Conservation (phyloP, 2,888 invertebrate genomes). For the Meloe dianella region DNA sequence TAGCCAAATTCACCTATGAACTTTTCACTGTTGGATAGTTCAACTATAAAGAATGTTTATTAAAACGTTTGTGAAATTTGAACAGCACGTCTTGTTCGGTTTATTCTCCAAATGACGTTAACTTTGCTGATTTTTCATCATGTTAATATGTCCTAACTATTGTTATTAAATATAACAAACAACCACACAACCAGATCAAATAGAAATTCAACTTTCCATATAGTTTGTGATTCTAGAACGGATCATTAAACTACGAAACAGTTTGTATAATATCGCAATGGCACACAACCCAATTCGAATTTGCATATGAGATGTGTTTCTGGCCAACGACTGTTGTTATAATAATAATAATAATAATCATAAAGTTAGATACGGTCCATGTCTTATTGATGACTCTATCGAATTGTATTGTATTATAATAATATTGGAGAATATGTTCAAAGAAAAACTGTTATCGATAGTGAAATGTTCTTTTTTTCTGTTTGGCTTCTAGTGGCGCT, state of each 20-base stretch:
- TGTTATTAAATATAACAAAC: neutral
- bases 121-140: neutral
- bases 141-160: neutral
- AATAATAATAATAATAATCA: neutral
- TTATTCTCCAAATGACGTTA: neutral
- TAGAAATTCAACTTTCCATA: neutral
- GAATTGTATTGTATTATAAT: neutral
- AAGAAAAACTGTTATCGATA: neutral
- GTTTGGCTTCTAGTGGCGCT: slow-evolving; percentile 63
- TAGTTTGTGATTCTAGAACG: slow-evolving; percentile 10
- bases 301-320: slow-evolving; percentile 12
- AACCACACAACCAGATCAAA: neutral
- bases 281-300: neutral
- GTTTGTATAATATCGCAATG: slow-evolving; percentile 13
- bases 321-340: neutral
- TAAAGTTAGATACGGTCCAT: neutral
- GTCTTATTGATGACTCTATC: neutral
- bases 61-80: neutral
- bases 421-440: neutral
- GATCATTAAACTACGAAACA: neutral
- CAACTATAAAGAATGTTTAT: neutral
- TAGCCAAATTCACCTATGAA: no score
- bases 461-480: slow-evolving; percentile 10
- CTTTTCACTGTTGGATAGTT: no score
- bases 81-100: neutral